These are phyloP conservation scores for Ectemnius continuus DNA, from an alignment of 2,888 invertebrate genomes.

Conservation along the genomic window DNA sequence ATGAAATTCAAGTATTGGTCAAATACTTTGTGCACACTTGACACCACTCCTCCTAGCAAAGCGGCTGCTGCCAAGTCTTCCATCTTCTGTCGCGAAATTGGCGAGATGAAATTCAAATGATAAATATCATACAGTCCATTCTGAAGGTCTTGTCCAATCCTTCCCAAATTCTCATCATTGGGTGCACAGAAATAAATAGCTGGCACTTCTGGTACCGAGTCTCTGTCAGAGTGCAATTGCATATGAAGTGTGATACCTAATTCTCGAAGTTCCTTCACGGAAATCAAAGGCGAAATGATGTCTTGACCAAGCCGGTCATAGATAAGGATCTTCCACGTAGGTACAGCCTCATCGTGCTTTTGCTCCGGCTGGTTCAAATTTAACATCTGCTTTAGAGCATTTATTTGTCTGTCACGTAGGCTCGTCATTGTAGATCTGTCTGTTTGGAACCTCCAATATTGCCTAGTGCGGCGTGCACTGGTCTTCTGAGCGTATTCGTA, in stretches of 20 bases:
- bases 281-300: slow-evolving; percentile 97
- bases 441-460: neutral
- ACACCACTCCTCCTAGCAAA: slow-evolving; percentile 93
- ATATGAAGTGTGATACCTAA: slow-evolving; percentile 98
- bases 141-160: slow-evolving; percentile 94
- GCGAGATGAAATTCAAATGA: slow-evolving; percentile 97
- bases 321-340: slow-evolving; percentile 97
- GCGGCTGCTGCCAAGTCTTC: slow-evolving; percentile 97
- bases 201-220: slow-evolving; percentile 98
- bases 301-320: slow-evolving; percentile 98
- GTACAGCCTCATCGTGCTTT: slow-evolving; percentile 89
- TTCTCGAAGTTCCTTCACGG: slow-evolving; percentile 96
- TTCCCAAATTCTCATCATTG: slow-evolving; percentile 95
- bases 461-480: neutral
- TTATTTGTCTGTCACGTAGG: slow-evolving; percentile 86
- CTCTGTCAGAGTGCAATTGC: slow-evolving; percentile 93
- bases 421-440: slow-evolving; percentile 80
- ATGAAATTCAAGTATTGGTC: slow-evolving; percentile 99
- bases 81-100: slow-evolving; percentile 94
- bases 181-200: slow-evolving; percentile 99
- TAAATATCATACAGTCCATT: slow-evolving; percentile 95
- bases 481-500: neutral
- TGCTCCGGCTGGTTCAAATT: slow-evolving; percentile 92
- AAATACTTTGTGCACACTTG: slow-evolving; percentile 94
- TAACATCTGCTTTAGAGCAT: slow-evolving; percentile 96